A percentile compares a stretch with the other conserved stretches of the same genome.
Conservation (phyloP, 2,113 vertebrate genomes). For the Cyrtonyx montezumae region DNA sequence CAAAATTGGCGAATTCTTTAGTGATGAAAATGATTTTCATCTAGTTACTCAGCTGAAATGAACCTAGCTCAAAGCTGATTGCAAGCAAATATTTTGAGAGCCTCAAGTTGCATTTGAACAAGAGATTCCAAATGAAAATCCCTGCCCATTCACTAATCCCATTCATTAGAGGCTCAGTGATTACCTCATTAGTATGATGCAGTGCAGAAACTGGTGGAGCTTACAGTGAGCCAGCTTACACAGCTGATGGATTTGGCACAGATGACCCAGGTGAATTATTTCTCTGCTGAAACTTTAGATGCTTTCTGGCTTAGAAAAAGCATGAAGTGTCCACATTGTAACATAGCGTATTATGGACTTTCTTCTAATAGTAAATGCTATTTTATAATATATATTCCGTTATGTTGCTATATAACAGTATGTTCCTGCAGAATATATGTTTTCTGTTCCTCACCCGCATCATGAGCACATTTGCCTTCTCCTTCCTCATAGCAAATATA, state of each 20-base stretch:
- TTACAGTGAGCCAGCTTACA: not conserved
- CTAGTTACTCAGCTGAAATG: not conserved
- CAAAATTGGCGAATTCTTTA: not conserved
- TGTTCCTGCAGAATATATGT: not conserved
- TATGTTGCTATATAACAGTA: not conserved
- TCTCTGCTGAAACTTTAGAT: not conserved
- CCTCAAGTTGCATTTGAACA: not conserved
- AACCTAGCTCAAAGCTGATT: not conserved
- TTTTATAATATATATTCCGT: not conserved
- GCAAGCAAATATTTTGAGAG: constrained; percentile 53
- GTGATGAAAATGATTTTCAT: not conserved
- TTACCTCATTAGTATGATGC: constrained; percentile 47
- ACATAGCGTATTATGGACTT: not conserved
- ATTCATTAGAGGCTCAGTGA: constrained; percentile 48
- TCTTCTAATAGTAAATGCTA: not conserved
- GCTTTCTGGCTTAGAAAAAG: not conserved
- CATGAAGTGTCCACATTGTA: not conserved
- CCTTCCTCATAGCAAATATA: not conserved
- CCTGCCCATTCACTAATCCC: constrained; percentile 28
- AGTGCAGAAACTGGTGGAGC: not conserved
- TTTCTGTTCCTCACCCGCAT: not conserved
- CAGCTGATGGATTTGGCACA: not conserved
- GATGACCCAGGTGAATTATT: not conserved
- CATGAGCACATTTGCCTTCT: not conserved
- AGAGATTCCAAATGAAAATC: constrained; percentile 45